phyloP scores from a whole-genome alignment of 2,113 vertebrate species.

The Ictidomys tridecemlineatus region DNA sequence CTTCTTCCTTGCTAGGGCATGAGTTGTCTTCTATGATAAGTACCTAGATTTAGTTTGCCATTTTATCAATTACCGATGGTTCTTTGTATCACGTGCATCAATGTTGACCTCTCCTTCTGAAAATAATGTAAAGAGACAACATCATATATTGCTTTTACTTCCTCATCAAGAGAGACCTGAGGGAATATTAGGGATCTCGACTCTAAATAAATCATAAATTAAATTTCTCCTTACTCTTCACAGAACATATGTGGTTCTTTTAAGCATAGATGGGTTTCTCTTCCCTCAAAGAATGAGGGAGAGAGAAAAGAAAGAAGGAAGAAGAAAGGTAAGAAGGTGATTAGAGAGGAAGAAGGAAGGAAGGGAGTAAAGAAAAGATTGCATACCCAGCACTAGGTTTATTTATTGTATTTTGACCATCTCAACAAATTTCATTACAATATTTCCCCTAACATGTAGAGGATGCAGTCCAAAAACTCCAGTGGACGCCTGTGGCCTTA shows the following conservation, averaged over 20 bases:
- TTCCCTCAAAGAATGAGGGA: background rate
- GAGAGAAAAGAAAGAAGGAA: background rate
- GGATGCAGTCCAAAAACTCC: background rate
- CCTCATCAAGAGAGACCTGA: background rate
- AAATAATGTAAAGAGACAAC: background rate
- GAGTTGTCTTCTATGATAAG: background rate
- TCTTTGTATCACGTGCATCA: background rate
- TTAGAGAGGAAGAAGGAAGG: fast-evolving
- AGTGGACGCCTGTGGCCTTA: background rate
- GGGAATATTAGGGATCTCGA: background rate
- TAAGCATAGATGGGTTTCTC: background rate
- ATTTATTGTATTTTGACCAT: background rate
- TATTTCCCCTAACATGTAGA: too few relatives aligned
- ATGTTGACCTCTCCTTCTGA: background rate
- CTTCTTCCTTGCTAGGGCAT: background rate
- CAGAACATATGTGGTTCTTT: background rate
- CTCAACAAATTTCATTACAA: background rate
- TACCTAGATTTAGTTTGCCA: background rate
- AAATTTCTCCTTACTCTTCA: background rate
- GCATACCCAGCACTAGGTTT: background rate
- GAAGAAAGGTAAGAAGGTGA: background rate
- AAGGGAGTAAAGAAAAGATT: background rate
- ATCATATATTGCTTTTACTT: background rate
- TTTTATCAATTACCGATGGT: background rate
- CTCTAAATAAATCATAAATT: conserved; percentile 17